Evolutionary conservation across 2,888 invertebrate species (phyloP).

Genomic region (Nomada fabriciana): DNA sequence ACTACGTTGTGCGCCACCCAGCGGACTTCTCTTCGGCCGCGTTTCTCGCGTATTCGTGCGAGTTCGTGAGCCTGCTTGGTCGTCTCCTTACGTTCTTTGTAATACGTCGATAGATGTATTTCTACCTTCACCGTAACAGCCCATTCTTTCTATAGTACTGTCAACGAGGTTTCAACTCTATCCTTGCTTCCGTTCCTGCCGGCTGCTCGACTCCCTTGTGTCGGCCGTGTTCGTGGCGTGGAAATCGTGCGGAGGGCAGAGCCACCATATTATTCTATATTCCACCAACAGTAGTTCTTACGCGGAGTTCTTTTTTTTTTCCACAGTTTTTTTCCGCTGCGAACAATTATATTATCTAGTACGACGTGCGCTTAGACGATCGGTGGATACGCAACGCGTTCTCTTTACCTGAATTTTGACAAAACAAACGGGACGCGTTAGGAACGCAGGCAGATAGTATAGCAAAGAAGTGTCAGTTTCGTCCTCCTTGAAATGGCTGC

Average conservation of each 20-base stretch:
- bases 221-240: conserved; percentile 71
- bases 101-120: conserved; percentile 47
- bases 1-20: conserved; percentile 70
- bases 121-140: conserved; percentile 38
- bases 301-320: conserved; percentile 44
- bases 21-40: conserved; percentile 64
- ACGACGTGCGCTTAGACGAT: conserved; percentile 7
- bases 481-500: conserved; percentile 76
- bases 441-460: conserved; percentile 58
- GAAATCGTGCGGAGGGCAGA: conserved; percentile 74
- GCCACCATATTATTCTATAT: conserved; percentile 80
- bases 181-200: conserved; percentile 40
- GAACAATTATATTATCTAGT: conserved; percentile 19
- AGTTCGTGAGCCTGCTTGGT: conserved; percentile 57
- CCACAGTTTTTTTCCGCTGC: conserved; percentile 30
- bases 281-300: conserved; percentile 67
- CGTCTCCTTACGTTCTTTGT: conserved; percentile 28
- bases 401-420: conserved; percentile 26
- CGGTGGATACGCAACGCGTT: conserved; percentile 42
- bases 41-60: conserved; percentile 69
- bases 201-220: conserved; percentile 44
- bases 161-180: conserved; percentile 40
- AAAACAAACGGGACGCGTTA: conserved; percentile 60
- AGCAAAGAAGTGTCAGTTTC: conserved; percentile 77
- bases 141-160: conserved; percentile 33